Evolutionary conservation across 2,888 invertebrate species (phyloP), one percentile per base, ranked within the genome.

Genomic region (Didymodactylos carnosus): DNA sequence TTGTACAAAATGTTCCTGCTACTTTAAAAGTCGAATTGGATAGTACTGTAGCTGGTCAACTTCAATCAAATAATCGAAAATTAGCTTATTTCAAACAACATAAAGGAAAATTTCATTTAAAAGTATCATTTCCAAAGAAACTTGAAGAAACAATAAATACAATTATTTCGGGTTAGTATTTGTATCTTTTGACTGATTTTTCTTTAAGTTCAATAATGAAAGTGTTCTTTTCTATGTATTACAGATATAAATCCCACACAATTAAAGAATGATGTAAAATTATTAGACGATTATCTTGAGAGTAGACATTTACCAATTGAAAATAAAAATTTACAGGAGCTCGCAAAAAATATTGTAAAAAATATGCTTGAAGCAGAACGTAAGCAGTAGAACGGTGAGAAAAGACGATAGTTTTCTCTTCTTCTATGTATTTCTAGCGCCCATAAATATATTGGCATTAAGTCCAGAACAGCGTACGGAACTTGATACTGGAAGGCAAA

Each of bases 91-190:
- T 46, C 8, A 74, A 74, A 69, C 29, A 71, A 23, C 74, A 74
- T 62, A 53, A 51, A 53, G 74, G 74, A 62, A 74, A 74, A 71
- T 71, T 43, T 39, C 16, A n/a, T n/a, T n/a, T 25, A 19, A 74
- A 74, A 29, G 71, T 19, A 25, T 27, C 40, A 49, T 16, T 74
- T 39, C 73, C 73, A 25, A 23, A 25, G 27, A 39, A 73, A 11
- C 69, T 73, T 70, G 73, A 73, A 49, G 69, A 73, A 39, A 69
- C 49, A n/a, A 73, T 73, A 6, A 73, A 73, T 49, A 51, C 49
- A 49, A 27, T 73, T 51, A 10, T 73, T 39, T 62, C 69, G 23
- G 41, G 73, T 70, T 43, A 43, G n/a, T n/a, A 35, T 5, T 13
- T 7, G 3, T 49, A 25, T 11, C 29, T 62, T 35, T 35, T 29